phyloP scores from a whole-genome alignment of 1,140 invertebrate genomes.

The Drosophila pruinosa region DNA sequence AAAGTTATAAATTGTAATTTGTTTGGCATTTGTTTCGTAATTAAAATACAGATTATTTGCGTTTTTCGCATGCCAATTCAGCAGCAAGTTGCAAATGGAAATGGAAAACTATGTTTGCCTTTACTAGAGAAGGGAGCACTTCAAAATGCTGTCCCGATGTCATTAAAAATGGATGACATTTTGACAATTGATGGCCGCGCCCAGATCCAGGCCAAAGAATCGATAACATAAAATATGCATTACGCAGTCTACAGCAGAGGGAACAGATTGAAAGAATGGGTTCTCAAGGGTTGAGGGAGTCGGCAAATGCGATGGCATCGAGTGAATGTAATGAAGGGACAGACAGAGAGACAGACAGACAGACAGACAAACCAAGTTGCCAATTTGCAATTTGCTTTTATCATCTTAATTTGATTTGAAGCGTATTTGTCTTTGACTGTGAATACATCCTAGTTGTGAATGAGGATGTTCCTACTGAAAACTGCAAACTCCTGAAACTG shows the following conservation, averaged over 20 bases:
- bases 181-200: constrained; percentile 68
- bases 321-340: neutral
- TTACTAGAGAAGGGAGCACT: constrained; percentile 3
- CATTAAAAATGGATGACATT: constrained; percentile 77
- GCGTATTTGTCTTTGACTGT: constrained; percentile 50
- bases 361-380: constrained; percentile 23
- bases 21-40: constrained; percentile 28
- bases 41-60: constrained; percentile 18
- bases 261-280: constrained; percentile 2
- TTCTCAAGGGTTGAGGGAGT: neutral
- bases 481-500: neutral
- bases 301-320: neutral
- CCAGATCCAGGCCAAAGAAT: constrained; percentile 53
- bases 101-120: neutral
- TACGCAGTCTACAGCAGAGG: constrained; percentile 31
- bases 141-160: constrained; percentile 22
- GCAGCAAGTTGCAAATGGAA: neutral
- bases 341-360: neutral
- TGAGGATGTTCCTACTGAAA: neutral
- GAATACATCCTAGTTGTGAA: neutral
- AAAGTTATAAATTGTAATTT: constrained; percentile 52
- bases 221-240: constrained; percentile 78
- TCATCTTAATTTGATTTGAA: constrained; percentile 77
- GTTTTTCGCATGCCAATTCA: neutral
- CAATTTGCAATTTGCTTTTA: constrained; percentile 79